These are phyloP conservation scores for Hydrolagus colliei DNA, from an alignment of 2,797 vertebrate species.

Conservation along the genomic window DNA sequence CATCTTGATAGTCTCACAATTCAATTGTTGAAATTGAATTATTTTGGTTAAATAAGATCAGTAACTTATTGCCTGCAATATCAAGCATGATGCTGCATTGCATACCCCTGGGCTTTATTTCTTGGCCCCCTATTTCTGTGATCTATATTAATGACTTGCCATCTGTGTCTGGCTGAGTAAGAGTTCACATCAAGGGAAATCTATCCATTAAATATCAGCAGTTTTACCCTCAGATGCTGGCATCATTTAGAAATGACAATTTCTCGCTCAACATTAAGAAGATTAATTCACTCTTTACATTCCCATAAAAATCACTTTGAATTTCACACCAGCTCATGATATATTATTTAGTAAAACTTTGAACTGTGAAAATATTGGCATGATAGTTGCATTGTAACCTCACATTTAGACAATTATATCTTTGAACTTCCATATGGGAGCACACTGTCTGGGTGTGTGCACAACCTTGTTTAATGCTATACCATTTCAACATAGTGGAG, in stretches of 20 bases:
- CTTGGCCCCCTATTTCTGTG: constrained; percentile 9
- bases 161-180: constrained; percentile 20
- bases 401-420: no score
- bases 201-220: constrained; percentile 23
- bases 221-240: constrained; percentile 9
- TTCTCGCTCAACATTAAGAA: constrained; percentile 7
- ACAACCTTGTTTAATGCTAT: no score
- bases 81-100: neutral
- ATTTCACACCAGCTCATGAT: neutral
- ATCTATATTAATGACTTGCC: constrained; percentile 5
- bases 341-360: neutral
- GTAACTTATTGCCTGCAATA: neutral
- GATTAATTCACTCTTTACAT: constrained; percentile 3
- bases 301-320: constrained; percentile 2
- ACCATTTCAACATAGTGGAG: no score
- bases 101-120: neutral
- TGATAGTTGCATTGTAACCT: neutral
- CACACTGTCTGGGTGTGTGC: no score
- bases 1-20: neutral
- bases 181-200: constrained; percentile 24
- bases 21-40: neutral
- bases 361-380: neutral
- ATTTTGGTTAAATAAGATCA: neutral
- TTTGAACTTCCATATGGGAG: no score
- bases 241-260: constrained; percentile 15